These are phyloP conservation scores for Gymnodraco acuticeps DNA, from an alignment of 2,797 vertebrate genomes.

Conservation along the genomic window DNA sequence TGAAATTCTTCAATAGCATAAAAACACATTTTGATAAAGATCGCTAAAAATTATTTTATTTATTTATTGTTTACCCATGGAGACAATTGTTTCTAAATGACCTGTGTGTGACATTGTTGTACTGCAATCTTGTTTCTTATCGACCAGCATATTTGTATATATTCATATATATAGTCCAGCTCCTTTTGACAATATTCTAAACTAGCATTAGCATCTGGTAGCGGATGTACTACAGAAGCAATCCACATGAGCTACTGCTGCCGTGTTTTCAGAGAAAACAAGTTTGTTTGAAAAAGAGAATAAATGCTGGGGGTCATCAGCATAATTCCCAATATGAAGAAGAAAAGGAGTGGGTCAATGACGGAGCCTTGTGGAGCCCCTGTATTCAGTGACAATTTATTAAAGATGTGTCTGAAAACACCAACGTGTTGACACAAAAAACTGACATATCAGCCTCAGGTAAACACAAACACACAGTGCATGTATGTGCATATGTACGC, in stretches of 20 bases:
- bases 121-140: not conserved
- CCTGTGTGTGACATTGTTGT: not conserved
- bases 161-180: too few relatives aligned
- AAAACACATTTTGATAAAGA: too few relatives aligned
- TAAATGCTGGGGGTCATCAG: not conserved
- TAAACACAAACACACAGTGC: not conserved
- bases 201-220: too few relatives aligned
- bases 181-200: too few relatives aligned
- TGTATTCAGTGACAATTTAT: not conserved
- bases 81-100: not conserved
- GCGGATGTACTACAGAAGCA: too few relatives aligned
- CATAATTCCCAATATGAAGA: not conserved
- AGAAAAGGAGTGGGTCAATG: not conserved
- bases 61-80: not conserved
- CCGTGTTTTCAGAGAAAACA: too few relatives aligned
- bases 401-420: not conserved
- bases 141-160: not conserved
- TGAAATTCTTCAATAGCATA: too few relatives aligned
- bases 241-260: too few relatives aligned
- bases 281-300: not conserved
- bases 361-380: not conserved
- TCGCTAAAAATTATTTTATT: too few relatives aligned
- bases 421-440: not conserved
- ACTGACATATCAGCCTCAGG: not conserved
- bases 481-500: not conserved